Evolutionary conservation across 2,888 invertebrate genomes (phyloP), one percentile per base, ranked within the genome.

Genomic region (Mythimna loreyi): DNA sequence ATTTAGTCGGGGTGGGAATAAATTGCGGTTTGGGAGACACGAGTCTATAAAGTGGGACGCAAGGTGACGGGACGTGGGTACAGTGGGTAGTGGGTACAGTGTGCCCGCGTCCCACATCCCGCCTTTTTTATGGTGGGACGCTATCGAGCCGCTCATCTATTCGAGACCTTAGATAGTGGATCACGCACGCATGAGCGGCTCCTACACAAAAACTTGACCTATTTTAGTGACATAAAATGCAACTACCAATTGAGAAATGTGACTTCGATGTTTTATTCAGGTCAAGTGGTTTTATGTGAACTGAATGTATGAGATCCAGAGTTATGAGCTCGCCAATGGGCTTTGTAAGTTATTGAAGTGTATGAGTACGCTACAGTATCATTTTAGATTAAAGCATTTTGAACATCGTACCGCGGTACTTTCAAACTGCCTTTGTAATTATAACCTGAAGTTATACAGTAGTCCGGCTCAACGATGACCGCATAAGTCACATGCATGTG

Each of bases 41-140:
- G 75, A 87, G 91, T 89, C 89, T 90, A 92, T 93, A 94, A 94
- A 94, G 85, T 92, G 88, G 91, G 90, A 86, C 90, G 90, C 86
- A 90, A 92, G 92, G 93, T 93, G 93, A 93, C 87, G 88, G 89
- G 86, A 71, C 74, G 63, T 63, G 74, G 72, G 72, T 90, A 90
- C 90, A 89, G 56, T 59, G 75, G 72, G 68, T 55, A 33, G 55
- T 55, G 55, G 30, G 33, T 30, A 53, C 90, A 91, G 90, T 75
- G 56, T 63, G 87, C 83, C 87, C 89, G 90, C 85, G 93, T 88
- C 93, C 94, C 91, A 94, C 89, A 92, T 93, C 89, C 89, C 89
- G 87, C 84, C 86, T 91, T 94, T 94, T 95, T 95, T 95, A 94
- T 92, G 92, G 91, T 90, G 91, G 93, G 92, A 91, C 92, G 89